Evolutionary conservation across 2,888 invertebrate species (phyloP).

Genomic region (Dolomedes plantarius): DNA sequence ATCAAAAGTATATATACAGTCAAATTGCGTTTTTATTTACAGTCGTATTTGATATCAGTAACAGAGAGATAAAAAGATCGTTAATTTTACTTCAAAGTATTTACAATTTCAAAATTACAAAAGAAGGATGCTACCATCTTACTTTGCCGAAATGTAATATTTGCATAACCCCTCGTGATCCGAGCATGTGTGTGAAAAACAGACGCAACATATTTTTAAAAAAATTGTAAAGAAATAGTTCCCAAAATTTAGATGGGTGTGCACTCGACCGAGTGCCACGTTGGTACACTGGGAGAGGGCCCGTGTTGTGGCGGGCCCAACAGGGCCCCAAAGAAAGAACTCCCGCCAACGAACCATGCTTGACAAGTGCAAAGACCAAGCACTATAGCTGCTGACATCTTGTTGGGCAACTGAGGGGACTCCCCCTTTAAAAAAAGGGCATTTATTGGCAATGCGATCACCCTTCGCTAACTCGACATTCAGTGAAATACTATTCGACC

Average conservation of each 20-base stretch:
- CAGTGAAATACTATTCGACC: constrained; percentile 31
- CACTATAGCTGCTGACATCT: constrained; percentile 66
- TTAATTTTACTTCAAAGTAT: too few relatives aligned
- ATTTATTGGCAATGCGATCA: constrained; percentile 61
- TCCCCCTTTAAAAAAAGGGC: constrained; percentile 38
- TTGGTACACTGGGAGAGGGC: constrained; percentile 44
- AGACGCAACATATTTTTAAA: neutral
- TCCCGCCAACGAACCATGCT: constrained; percentile 65
- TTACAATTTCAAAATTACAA: constrained; percentile 14
- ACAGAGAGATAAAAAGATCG: too few relatives aligned
- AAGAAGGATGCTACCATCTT: too few relatives aligned
- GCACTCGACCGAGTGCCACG: constrained; percentile 34
- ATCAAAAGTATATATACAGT: too few relatives aligned
- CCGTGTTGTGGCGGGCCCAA: constrained; percentile 61
- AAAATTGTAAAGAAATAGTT: neutral
- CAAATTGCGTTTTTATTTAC: too few relatives aligned
- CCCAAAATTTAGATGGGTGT: constrained; percentile 37
- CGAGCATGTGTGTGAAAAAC: neutral
- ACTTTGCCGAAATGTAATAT: neutral
- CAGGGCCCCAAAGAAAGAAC: constrained; percentile 58
- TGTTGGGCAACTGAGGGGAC: constrained; percentile 68
- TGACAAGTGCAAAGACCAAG: constrained; percentile 62
- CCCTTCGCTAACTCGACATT: constrained; percentile 39
- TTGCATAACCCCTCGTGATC: constrained; percentile 1
- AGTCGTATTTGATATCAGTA: too few relatives aligned